Percentiles rank a stretch among this genome's conserved stretches.
Conservation (phyloP, 2,113 vertebrate species). For the Antechinus stuartii region DNA sequence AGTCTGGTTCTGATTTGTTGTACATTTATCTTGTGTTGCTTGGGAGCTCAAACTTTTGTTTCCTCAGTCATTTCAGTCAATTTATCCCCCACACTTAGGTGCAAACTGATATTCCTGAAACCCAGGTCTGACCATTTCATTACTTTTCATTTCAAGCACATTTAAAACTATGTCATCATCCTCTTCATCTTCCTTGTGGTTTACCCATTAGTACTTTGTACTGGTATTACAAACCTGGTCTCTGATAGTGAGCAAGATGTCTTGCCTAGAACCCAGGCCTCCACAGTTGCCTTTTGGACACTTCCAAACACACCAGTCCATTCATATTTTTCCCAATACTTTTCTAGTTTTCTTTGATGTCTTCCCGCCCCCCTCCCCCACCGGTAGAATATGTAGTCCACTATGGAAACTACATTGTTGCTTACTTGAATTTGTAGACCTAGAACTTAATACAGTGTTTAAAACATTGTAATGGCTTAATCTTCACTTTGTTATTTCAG, state of each 20-base stretch:
- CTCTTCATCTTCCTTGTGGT: not conserved
- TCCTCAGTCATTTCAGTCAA: not conserved
- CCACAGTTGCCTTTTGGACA: not conserved
- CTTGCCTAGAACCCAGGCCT: not conserved
- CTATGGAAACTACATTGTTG: not conserved
- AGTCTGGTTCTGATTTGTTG: no score
- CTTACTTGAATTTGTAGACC: not conserved
- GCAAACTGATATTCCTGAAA: not conserved
- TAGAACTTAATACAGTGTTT: not conserved
- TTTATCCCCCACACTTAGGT: not conserved
- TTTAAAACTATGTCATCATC: not conserved
- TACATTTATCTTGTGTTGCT: not conserved
- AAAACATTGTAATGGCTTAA: not conserved
- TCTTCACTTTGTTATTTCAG: not conserved
- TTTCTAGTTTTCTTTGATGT: not conserved
- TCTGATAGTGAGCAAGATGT: not conserved
- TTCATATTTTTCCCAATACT: not conserved
- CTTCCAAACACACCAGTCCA: not conserved
- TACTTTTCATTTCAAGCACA: not conserved
- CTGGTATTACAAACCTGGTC: not conserved
- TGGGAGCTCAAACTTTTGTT: not conserved
- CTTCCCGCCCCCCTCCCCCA: not conserved
- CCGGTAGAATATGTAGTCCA: not conserved
- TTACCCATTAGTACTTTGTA: not conserved
- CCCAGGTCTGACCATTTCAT: not conserved